A percentile compares a stretch with the other conserved stretches of the same genome.
These are phyloP conservation scores for Pangasius larnaudii DNA, from an alignment of 2,797 vertebrate species.

Conservation along the genomic window DNA sequence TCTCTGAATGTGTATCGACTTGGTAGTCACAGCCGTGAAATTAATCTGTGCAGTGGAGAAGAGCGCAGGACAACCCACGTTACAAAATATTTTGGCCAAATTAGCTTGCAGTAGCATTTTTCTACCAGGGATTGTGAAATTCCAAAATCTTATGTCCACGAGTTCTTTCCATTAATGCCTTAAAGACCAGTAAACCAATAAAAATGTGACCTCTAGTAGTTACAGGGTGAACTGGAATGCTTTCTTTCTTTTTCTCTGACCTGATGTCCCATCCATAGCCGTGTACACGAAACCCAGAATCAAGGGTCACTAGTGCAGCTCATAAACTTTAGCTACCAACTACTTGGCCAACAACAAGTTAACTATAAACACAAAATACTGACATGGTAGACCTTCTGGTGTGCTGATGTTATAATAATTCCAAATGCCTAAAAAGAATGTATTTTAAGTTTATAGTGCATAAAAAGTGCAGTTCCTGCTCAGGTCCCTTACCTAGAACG, in stretches of 20 bases:
- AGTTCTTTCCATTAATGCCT: neutral
- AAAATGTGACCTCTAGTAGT: neutral
- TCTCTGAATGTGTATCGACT: conserved; percentile 1
- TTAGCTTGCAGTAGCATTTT: neutral
- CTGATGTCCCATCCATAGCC: neutral
- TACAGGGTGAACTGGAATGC: neutral
- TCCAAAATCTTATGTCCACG: neutral
- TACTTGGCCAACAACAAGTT: neutral
- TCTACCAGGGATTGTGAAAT: neutral
- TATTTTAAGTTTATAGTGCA: neutral
- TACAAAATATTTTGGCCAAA: neutral
- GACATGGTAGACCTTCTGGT: neutral
- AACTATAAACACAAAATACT: neutral
- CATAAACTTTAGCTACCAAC: neutral
- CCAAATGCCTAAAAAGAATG: neutral
- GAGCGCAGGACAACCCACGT: neutral
- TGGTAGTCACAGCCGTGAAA: conserved; percentile 15
- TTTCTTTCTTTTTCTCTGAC: neutral
- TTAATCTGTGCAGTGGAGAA: conserved; percentile 14
- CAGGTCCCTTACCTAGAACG: neutral
- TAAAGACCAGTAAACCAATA: no score
- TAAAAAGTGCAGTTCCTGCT: neutral
- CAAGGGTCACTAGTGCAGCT: neutral
- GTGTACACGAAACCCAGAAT: neutral
- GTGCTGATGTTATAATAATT: neutral